Percentiles rank a stretch among this genome's conserved stretches.
These are phyloP conservation scores for Cecropterus lyciades DNA, from an alignment of 1,140 invertebrate genomes.

Conservation along the genomic window DNA sequence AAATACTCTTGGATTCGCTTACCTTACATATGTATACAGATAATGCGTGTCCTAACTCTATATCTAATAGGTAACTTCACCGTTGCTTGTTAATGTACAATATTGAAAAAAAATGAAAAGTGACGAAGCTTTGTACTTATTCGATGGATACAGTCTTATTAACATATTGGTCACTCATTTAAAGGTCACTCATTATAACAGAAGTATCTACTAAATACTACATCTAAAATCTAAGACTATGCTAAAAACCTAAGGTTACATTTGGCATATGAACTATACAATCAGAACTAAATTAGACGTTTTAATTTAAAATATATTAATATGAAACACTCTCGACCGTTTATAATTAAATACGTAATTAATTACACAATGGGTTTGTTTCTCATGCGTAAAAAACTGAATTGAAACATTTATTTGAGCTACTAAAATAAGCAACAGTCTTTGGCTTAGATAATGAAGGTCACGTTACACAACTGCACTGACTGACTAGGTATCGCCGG, in stretches of 20 bases:
- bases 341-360: constrained; percentile 31
- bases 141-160: constrained; percentile 74
- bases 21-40: constrained; percentile 25
- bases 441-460: constrained; percentile 45
- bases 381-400: constrained; percentile 32
- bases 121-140: constrained; percentile 70
- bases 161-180: constrained; percentile 68
- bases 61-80: constrained; percentile 74
- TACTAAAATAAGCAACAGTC: constrained; percentile 39
- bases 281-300: constrained; percentile 3
- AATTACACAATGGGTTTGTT: constrained; percentile 25
- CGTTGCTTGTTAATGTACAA: constrained; percentile 50
- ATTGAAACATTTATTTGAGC: constrained; percentile 32
- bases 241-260: constrained; percentile 23
- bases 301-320: constrained; percentile 29
- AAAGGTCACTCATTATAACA: constrained; percentile 42
- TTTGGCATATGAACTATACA: constrained; percentile 34
- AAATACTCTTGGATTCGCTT: constrained; percentile 64
- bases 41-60: constrained; percentile 24
- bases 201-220: constrained; percentile 17
- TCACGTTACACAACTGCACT: constrained; percentile 30
- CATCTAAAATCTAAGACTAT: background rate
- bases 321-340: constrained; percentile 27
- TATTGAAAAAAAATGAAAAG: constrained; percentile 39
- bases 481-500: constrained; percentile 52